phyloP scores from a whole-genome alignment of 1,140 invertebrate genomes.

The Copidosoma floridanum region DNA sequence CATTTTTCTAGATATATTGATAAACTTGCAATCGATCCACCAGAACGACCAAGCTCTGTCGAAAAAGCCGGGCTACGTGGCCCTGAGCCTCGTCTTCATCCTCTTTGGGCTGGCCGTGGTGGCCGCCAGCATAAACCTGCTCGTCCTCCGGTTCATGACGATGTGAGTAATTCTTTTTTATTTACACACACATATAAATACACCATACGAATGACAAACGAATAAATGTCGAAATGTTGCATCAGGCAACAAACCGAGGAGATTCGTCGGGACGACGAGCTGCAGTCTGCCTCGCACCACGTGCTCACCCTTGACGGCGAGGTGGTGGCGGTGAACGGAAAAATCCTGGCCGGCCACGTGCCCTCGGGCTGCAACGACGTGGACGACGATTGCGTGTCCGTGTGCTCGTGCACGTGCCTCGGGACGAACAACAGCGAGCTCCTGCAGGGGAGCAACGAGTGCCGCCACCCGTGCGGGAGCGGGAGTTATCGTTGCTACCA shows the following conservation, averaged over 20 bases:
- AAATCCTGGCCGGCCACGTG: slow-evolving; percentile 61
- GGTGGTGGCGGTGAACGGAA: slow-evolving; percentile 71
- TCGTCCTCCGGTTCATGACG: slow-evolving; percentile 97
- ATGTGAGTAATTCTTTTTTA: slow-evolving; percentile 61
- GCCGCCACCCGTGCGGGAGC: slow-evolving; percentile 29
- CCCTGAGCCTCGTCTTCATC: slow-evolving; percentile 95
- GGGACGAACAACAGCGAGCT: slow-evolving; percentile 50
- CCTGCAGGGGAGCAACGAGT: slow-evolving; percentile 46
- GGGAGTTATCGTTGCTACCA: slow-evolving; percentile 49
- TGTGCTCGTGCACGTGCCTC: slow-evolving; percentile 71
- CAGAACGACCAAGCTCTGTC: slow-evolving; percentile 92
- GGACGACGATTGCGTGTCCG: slow-evolving; percentile 63
- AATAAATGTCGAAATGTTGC: too few relatives aligned
- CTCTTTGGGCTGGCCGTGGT: slow-evolving; percentile 96
- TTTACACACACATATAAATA: not conserved
- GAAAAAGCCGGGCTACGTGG: slow-evolving; percentile 92
- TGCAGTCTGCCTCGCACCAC: slow-evolving; percentile 70
- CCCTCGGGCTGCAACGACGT: slow-evolving; percentile 57
- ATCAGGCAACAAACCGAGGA: slow-evolving; percentile 64
- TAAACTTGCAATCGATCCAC: slow-evolving; percentile 39
- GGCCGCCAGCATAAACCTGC: slow-evolving; percentile 95
- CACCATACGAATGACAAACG: too few relatives aligned
- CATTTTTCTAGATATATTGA: not conserved
- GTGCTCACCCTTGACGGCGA: slow-evolving; percentile 81
- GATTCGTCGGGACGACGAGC: slow-evolving; percentile 79